Conservation (phyloP, 2,797 vertebrate genomes). For the Heterohyrax brucei region DNA sequence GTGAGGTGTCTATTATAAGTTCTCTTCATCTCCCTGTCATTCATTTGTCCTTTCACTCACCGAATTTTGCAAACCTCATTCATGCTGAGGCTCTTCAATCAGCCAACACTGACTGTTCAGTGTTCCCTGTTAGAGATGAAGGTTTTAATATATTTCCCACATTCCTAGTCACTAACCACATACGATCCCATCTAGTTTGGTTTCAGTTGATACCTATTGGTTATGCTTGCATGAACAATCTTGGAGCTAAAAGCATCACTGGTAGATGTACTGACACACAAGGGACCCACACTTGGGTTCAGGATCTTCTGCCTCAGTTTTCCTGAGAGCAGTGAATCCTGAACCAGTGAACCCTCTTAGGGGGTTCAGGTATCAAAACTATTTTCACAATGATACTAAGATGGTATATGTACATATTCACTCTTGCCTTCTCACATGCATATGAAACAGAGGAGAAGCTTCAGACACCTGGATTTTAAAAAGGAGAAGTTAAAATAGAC, state of each 20-base stretch:
- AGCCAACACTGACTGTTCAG: not conserved
- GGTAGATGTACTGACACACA: not conserved
- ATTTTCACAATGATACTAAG: not conserved
- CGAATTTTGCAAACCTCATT: not conserved
- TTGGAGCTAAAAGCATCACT: not conserved
- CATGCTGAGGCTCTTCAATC: not conserved
- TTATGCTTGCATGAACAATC: not conserved
- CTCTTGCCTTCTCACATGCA: not conserved
- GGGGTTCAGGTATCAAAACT: not conserved
- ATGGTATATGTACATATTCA: too few species aligned
- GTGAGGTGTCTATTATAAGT: not conserved
- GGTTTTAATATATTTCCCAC: not conserved
- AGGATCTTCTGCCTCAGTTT: constrained; percentile 21
- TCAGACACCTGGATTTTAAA: too few species aligned
- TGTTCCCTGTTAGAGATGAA: not conserved
- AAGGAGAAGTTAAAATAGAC: too few species aligned
- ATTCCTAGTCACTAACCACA: not conserved
- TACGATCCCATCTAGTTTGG: not conserved
- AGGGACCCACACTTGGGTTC: not conserved
- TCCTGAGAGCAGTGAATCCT: not conserved
- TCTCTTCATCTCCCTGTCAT: not conserved
- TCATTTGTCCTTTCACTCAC: not conserved
- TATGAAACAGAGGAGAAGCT: too few species aligned
- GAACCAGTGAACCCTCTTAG: too few species aligned
- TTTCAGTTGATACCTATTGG: not conserved